These are phyloP conservation scores for Tachysurus vachellii DNA, from an alignment of 2,113 vertebrate genomes.

Conservation along the genomic window DNA sequence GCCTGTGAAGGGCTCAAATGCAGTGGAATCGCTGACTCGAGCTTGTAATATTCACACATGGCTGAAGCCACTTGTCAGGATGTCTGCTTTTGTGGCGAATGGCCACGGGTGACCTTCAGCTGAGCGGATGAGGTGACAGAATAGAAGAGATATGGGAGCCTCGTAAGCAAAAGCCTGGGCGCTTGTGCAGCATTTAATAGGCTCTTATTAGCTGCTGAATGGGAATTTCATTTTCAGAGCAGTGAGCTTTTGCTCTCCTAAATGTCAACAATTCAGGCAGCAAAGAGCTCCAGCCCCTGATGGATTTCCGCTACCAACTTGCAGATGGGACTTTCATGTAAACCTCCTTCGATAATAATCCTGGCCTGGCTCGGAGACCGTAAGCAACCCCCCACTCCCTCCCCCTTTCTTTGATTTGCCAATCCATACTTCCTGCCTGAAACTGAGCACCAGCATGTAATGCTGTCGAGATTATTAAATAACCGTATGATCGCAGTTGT, in stretches of 20 bases:
- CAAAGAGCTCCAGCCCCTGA: constrained; percentile 33
- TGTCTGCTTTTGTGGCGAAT: constrained; percentile 67
- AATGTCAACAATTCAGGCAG: constrained; percentile 52
- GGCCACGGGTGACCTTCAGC: constrained; percentile 67
- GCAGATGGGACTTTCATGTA: constrained; percentile 26
- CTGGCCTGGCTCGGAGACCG: neutral
- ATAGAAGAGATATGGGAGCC: constrained; percentile 48
- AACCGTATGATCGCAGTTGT: too few relatives aligned
- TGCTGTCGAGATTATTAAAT: too few relatives aligned
- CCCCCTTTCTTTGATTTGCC: neutral
- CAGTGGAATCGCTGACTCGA: constrained; percentile 48
- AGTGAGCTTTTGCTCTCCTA: constrained; percentile 38
- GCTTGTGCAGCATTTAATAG: constrained; percentile 43
- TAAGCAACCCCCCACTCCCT: neutral
- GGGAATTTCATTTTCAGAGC: constrained; percentile 45
- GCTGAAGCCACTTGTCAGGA: constrained; percentile 57
- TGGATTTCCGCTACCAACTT: constrained; percentile 30
- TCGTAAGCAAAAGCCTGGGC: constrained; percentile 43
- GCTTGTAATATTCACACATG: constrained; percentile 61
- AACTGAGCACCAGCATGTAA: too few relatives aligned
- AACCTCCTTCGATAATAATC: constrained; percentile 38
- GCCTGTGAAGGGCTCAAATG: constrained; percentile 39
- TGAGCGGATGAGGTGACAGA: constrained; percentile 32
- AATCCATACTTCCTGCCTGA: constrained; percentile 22
- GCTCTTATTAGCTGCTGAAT: constrained; percentile 46